Evolutionary conservation across 2,113 vertebrate genomes (phyloP), one percentile per base, ranked within the genome.

Genomic region (Cyanoderma ruficeps): DNA sequence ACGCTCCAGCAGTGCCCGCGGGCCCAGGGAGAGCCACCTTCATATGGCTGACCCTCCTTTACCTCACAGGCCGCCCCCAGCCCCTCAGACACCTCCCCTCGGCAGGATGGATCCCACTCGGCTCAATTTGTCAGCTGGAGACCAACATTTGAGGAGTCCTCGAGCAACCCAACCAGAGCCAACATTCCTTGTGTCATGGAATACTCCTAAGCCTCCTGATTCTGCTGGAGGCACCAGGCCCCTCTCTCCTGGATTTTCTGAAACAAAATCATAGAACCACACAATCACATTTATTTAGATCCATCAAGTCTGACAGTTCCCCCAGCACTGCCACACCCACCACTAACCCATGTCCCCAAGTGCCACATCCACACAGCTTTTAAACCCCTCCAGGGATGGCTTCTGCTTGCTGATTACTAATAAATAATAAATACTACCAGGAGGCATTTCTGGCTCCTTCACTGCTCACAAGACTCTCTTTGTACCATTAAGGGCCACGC

Each of bases 1-100:
- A n/a, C n/a, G n/a, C n/a, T n/a, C n/a, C n/a, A n/a, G n/a, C n/a
- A n/a, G n/a, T n/a, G n/a, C n/a, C 31, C 6, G 79, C 90, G 35
- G 94, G 91, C 89, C 97, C 92, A 75, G 96, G 97, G 97, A 97
- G 91, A 97, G 96, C 83, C 93, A 65, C 95, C 57, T 98, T 98
- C 98, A 98, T 97, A 96, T 98, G 98, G 92, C 96, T 41, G 93
- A 21, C 77, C 85, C 27, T 91, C 77, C 52, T 79, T 59, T 33
- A 88, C 64, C 53, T 5, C 81, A 41, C 89, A 35, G 50, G 37
- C 56, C 49, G 25, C 78, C 91, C 89, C 39, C 23, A 82, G 93
- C 80, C 4, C 7, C 47, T 37, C 13, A 18, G 7, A 15, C 10
- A 61, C 80, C 85, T 28, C 37, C 77, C 92, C 85, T 14, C 2